phyloP scores from a whole-genome alignment of 2,888 invertebrate genomes.

The Cataglyphis altisquamis region DNA sequence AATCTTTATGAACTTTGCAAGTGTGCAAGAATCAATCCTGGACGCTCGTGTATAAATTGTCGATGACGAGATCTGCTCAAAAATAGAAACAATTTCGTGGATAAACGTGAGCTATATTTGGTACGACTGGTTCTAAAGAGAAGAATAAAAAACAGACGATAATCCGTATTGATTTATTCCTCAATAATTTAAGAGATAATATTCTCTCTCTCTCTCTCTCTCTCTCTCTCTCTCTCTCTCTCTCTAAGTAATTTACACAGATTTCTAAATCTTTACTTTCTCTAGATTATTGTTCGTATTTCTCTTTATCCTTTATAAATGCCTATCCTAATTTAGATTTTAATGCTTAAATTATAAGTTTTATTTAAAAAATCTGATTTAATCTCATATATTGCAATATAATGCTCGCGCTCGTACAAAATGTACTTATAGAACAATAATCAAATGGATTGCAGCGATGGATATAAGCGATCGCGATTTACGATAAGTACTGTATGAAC shows the following conservation, averaged over 20 bases:
- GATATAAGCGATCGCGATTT: constrained; percentile 7
- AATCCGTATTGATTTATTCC: constrained; percentile 35
- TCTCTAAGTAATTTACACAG: no score
- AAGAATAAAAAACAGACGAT: constrained; percentile 50
- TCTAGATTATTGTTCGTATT: neutral
- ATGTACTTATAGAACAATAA: neutral
- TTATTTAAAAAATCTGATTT: neutral
- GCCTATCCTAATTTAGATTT: neutral
- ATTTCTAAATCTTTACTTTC: neutral
- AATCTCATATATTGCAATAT: neutral
- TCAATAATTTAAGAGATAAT: constrained; percentile 37
- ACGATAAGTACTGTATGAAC: constrained; percentile 17
- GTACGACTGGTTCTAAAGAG: constrained; percentile 23
- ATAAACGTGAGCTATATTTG: constrained; percentile 12
- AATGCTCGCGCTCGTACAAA: neutral
- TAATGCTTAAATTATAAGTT: neutral
- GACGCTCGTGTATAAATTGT: constrained; percentile 19
- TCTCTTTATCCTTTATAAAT: neutral
- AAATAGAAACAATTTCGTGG: constrained; percentile 59
- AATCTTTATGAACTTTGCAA: constrained; percentile 19
- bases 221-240: neutral
- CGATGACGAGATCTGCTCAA: constrained; percentile 50
- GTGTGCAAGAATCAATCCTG: constrained; percentile 16
- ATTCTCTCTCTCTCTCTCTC: neutral
- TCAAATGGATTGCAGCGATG: neutral